Base-by-base conservation (phyloP, 2,113 vertebrate genomes). In the Trochalopteron elliotii region DNA sequence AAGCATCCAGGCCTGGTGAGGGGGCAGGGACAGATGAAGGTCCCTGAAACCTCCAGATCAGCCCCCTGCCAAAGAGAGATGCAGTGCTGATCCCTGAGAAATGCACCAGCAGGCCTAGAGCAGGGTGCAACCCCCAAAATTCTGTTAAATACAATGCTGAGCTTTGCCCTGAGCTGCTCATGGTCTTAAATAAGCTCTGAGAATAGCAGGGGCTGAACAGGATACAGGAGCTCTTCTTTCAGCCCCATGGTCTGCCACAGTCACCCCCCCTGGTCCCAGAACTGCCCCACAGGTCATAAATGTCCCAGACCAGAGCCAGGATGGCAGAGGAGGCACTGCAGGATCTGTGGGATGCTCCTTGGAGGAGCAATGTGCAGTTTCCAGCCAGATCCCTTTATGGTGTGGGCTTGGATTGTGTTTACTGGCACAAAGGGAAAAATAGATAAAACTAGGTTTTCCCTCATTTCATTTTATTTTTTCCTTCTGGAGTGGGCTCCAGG, bases 231-330 rank as follows among this genome's bases (percentile, higher is more conserved):
- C 71, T 4, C 9, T 47, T 33, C 39, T 33, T 64, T 60, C 60
- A 81, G 17, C 45, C 52, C 44, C 7, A 12, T n/a, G 42, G 6
- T 37, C n/a, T 85, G 42, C 17, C 23, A 23, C 39, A 49, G 31
- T 8, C n/a, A 59, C 17, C 24, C 77, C 27, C 13, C 45, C 69
- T 64, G 37, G 31, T 45, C 33, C 44, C 39, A 78, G 19, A 44
- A 15, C 40, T 52, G 31, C 39, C 64, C 33, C 52, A 39, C 2
- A 0, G 2, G 10, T 55, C 7, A 8, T 4, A 45, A 63, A 20
- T 5, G 14, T 11, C 33, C 35, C 10, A 63, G 49, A 31, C 10
- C 33, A 42, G 2, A 4, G 39, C 24, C 50, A 70, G 50, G 21
- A 14, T n/a, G 55, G 78, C 33, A 72, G 16, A 1, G 22, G 45